Conservation (phyloP, 2,797 vertebrate genomes). For the Valencia hispanica region DNA sequence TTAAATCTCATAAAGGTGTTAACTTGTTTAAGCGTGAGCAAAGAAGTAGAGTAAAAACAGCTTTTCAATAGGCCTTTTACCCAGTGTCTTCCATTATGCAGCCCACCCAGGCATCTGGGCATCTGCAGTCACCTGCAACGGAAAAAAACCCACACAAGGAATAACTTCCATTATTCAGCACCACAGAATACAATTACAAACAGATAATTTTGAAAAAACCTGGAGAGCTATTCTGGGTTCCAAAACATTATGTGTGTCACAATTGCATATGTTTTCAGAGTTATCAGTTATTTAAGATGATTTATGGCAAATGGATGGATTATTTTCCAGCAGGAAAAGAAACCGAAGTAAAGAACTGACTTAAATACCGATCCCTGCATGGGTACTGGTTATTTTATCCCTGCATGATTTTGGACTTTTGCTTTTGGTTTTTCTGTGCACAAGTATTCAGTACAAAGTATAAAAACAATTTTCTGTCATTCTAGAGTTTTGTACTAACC, state of each 20-base stretch:
- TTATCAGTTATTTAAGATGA: not conserved
- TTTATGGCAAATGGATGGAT: not conserved
- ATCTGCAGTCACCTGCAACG: slow-evolving; percentile 89
- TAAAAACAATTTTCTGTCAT: not conserved
- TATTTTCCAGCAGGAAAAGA: not conserved
- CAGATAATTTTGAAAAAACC: not conserved
- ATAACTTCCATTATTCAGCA: not conserved
- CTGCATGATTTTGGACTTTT: not conserved
- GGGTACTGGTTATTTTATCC: not conserved
- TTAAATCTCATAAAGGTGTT: slow-evolving; percentile 28
- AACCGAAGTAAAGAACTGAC: not conserved
- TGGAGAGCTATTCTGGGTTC: not conserved
- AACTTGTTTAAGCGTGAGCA: slow-evolving; percentile 31
- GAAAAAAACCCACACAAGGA: not conserved
- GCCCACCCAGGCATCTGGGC: slow-evolving; percentile 91
- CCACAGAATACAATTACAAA: not conserved
- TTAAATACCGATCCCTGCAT: not conserved
- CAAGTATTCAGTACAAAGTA: not conserved
- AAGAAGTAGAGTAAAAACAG: slow-evolving; percentile 33
- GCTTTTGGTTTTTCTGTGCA: not conserved
- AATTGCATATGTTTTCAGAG: not conserved
- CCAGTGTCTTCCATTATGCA: slow-evolving; percentile 97
- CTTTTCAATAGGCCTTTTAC: slow-evolving; percentile 74
- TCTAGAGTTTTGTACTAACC: not conserved
- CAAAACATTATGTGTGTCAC: not conserved